phyloP scores from a whole-genome alignment of 2,888 invertebrate genomes.

The Emmelina monodactyla region DNA sequence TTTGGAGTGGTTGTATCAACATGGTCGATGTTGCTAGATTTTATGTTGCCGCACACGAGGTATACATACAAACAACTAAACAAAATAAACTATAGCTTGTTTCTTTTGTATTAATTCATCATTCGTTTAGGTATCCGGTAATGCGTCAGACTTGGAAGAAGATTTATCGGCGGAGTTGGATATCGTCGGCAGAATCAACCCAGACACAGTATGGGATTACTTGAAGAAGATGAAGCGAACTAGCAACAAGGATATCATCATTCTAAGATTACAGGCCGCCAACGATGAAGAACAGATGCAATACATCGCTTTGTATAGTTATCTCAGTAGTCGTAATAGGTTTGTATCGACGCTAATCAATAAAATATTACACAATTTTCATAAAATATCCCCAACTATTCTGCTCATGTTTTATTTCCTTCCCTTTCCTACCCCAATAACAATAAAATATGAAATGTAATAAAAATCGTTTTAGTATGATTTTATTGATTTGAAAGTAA shows the following conservation, averaged over 20 bases:
- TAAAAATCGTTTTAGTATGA: not conserved
- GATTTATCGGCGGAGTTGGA: constrained; percentile 81
- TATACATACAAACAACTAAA: constrained; percentile 25
- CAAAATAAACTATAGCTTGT: not conserved
- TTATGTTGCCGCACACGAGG: constrained; percentile 81
- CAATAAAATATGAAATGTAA: not conserved
- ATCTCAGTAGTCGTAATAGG: constrained; percentile 83
- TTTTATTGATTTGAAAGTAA: not conserved
- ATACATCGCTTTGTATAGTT: constrained; percentile 86
- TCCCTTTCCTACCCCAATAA: not conserved
- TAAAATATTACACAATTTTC: too few species aligned
- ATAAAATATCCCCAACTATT: not conserved
- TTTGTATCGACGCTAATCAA: constrained; percentile 30
- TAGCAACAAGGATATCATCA: constrained; percentile 85
- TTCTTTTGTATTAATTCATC: too few species aligned
- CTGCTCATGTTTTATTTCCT: constrained; percentile 6
- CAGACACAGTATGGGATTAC: constrained; percentile 93
- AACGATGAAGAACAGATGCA: constrained; percentile 85
- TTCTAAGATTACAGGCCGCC: constrained; percentile 82
- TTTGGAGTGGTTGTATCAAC: constrained; percentile 86
- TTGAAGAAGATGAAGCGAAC: constrained; percentile 88
- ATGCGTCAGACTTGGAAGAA: constrained; percentile 71
- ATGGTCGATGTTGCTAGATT: constrained; percentile 93
- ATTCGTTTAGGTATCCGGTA: constrained; percentile 64
- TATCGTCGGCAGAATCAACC: constrained; percentile 91